A percentile compares a stretch with the other conserved stretches of the same genome.
Conservation (phyloP, 2,113 vertebrate species). For the Hypomesus transpacificus region DNA sequence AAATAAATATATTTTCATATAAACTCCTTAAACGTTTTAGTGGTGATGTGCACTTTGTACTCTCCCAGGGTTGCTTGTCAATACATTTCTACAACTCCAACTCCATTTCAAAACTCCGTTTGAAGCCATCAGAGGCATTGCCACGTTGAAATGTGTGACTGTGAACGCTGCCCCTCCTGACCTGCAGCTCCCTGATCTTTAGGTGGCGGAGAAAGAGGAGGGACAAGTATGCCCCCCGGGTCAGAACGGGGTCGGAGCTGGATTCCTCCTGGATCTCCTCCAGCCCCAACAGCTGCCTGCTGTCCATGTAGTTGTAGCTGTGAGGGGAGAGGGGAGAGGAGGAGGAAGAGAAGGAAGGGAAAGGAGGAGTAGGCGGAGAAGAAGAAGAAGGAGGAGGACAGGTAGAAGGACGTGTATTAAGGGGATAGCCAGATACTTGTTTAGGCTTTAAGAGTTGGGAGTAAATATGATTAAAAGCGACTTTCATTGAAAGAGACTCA, state of each 20-base stretch:
- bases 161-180: conserved; percentile 28
- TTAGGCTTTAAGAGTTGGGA: too few relatives aligned
- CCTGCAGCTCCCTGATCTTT: conserved; percentile 72
- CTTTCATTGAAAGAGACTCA: too few relatives aligned
- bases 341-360: neutral
- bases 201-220: conserved; percentile 67
- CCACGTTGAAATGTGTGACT: neutral
- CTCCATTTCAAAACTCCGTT: neutral
- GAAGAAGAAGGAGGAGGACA: too few relatives aligned
- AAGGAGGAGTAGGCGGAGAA: too few relatives aligned
- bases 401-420: too few relatives aligned
- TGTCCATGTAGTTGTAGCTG: conserved; percentile 45
- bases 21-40: too few relatives aligned
- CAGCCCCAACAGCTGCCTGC: conserved; percentile 59
- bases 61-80: too few relatives aligned
- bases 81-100: too few relatives aligned
- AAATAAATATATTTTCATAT: too few relatives aligned
- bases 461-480: too few relatives aligned
- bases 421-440: too few relatives aligned
- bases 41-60: too few relatives aligned
- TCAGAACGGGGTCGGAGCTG: conserved; percentile 27
- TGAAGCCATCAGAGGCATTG: neutral
- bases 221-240: conserved; percentile 66
- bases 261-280: conserved; percentile 45
- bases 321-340: neutral